Conservation (phyloP, 2,797 vertebrate genomes). For the Eospalax fontanierii region DNA sequence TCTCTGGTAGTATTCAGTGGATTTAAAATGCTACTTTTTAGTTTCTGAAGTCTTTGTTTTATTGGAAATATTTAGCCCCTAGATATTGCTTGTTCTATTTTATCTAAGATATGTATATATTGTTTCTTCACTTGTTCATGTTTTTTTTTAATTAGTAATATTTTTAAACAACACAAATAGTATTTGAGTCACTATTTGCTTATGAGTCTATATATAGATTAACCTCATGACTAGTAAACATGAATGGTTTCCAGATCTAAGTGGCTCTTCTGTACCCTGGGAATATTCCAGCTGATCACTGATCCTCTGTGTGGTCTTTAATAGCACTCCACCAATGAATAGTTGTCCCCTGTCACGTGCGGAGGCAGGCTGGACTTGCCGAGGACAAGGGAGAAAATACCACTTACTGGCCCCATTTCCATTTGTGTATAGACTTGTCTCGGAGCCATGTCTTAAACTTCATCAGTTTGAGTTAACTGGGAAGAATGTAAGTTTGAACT, state of each 20-base stretch:
- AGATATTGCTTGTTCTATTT: slow-evolving; percentile 56
- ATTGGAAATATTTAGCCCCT: slow-evolving; percentile 59
- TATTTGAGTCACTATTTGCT: slow-evolving; percentile 80
- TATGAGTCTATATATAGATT: slow-evolving; percentile 82
- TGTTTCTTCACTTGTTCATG: slow-evolving; percentile 42
- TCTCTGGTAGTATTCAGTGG: slow-evolving; percentile 28
- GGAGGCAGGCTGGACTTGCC: background rate
- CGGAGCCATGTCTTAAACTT: slow-evolving; percentile 10
- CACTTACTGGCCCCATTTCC: slow-evolving; percentile 42
- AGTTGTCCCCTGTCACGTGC: slow-evolving; percentile 1
- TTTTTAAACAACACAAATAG: slow-evolving; percentile 77
- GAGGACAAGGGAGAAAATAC: slow-evolving; percentile 27
- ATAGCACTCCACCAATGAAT: slow-evolving; percentile 23
- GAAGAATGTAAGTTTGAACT: slow-evolving; percentile 32
- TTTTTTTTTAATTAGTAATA: slow-evolving; percentile 56
- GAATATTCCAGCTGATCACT: slow-evolving; percentile 63
- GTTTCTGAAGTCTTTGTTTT: slow-evolving; percentile 59
- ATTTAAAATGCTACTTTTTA: background rate
- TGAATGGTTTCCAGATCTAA: slow-evolving; percentile 73
- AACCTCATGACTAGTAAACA: slow-evolving; percentile 72
- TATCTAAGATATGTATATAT: slow-evolving; percentile 7
- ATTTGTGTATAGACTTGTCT: slow-evolving; percentile 28
- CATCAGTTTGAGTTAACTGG: slow-evolving; percentile 68
- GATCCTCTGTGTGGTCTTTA: slow-evolving; percentile 58
- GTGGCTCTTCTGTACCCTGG: slow-evolving; percentile 57